Percentiles rank a stretch among this genome's conserved stretches.
Conservation (phyloP, 1,140 invertebrate species). For the Thereuonema tuberculata region DNA sequence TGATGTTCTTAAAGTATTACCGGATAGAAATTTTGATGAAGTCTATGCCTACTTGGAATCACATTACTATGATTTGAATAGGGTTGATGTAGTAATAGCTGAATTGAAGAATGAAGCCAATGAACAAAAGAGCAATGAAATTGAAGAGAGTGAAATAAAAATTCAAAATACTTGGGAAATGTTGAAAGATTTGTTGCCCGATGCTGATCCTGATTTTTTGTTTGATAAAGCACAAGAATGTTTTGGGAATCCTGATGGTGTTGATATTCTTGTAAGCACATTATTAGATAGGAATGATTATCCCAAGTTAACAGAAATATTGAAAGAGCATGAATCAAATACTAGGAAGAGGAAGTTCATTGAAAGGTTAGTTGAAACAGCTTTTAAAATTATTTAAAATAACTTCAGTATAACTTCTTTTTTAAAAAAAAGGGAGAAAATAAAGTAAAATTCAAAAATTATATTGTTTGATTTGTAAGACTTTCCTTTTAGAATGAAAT, state of each 20-base stretch:
- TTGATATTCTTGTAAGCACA: conserved; percentile 22
- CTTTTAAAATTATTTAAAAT: too few relatives aligned
- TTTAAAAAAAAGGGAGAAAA: too few relatives aligned
- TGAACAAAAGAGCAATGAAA: background rate
- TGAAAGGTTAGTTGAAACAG: too few relatives aligned
- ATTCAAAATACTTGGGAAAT: background rate
- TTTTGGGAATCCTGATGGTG: conserved; percentile 17
- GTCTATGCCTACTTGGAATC: background rate
- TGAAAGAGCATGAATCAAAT: conserved; percentile 23
- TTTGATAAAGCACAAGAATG: conserved; percentile 23
- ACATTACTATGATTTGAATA: background rate
- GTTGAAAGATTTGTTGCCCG: conserved; percentile 26
- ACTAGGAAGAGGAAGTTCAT: conserved; percentile 19
- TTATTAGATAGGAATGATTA: conserved; percentile 35
- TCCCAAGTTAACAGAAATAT: conserved; percentile 30
- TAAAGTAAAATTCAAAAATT: too few relatives aligned
- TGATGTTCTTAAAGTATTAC: too few relatives aligned
- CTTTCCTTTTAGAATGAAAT: too few relatives aligned
- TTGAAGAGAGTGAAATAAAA: background rate
- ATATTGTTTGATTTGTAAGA: too few relatives aligned
- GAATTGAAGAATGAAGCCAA: background rate
- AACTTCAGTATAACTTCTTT: too few relatives aligned
- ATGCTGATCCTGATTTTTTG: conserved; percentile 40
- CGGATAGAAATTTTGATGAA: background rate
- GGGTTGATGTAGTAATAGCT: background rate